phyloP scores from a whole-genome alignment of 2,888 invertebrate genomes.

The Yponomeuta plumbellus region DNA sequence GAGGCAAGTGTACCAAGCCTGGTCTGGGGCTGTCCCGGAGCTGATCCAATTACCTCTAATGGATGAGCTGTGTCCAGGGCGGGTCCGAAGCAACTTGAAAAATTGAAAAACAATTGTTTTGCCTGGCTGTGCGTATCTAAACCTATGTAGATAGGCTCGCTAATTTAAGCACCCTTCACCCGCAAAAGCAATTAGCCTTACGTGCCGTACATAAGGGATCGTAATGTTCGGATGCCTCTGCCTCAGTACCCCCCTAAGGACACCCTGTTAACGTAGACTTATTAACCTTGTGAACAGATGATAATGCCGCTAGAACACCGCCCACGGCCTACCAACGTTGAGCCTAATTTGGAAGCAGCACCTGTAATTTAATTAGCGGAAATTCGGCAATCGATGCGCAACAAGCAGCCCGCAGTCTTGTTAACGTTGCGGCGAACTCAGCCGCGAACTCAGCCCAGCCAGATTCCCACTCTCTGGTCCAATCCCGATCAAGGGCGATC shows the following conservation, averaged over 20 bases:
- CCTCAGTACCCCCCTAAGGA: not conserved
- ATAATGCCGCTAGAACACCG: not conserved
- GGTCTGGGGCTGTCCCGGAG: not conserved
- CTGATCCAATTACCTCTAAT: slow-evolving; percentile 66
- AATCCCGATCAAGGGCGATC: slow-evolving; percentile 1
- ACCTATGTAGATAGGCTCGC: not conserved
- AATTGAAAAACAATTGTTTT: not conserved
- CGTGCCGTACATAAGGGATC: too few relatives aligned
- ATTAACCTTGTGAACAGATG: not conserved
- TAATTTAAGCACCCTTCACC: too few relatives aligned
- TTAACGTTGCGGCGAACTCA: not conserved
- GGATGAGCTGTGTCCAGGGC: slow-evolving; percentile 38
- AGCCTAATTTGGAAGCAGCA: not conserved
- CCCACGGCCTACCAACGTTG: not conserved
- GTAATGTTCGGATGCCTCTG: not conserved
- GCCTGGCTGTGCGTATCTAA: not conserved
- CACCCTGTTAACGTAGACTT: not conserved
- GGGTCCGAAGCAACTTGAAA: slow-evolving; percentile 3
- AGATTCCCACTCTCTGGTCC: not conserved
- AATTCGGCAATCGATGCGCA: not conserved
- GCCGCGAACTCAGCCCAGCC: not conserved
- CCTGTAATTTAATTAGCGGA: not conserved
- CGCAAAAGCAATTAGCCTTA: too few relatives aligned
- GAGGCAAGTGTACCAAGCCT: not conserved
- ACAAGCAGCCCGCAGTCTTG: not conserved